Conservation (phyloP, 2,888 invertebrate genomes). For the Merodon equestris region DNA sequence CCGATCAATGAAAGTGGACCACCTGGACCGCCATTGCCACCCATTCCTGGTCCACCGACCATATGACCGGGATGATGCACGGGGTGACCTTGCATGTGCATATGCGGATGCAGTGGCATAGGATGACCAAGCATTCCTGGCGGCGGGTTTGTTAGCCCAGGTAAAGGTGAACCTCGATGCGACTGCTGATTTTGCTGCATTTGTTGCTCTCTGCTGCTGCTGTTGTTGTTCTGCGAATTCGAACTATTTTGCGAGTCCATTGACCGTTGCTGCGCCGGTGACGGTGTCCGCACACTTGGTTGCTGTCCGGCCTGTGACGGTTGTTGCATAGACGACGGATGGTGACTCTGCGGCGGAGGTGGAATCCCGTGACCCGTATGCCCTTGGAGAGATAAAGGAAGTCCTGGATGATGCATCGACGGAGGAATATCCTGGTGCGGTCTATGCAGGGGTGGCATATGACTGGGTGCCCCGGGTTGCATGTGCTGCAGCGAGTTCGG, state of each 20-base stretch:
- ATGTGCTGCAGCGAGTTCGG: slow-evolving; percentile 72
- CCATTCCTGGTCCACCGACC: slow-evolving; percentile 73
- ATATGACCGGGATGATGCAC: slow-evolving; percentile 78
- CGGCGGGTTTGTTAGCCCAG: slow-evolving; percentile 75
- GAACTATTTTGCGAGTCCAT: slow-evolving; percentile 56
- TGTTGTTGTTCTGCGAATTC: slow-evolving; percentile 51
- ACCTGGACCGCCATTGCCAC: slow-evolving; percentile 71
- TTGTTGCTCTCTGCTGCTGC: slow-evolving; percentile 69
- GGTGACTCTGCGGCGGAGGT: slow-evolving; percentile 74
- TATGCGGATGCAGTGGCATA: slow-evolving; percentile 77
- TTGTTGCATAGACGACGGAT: slow-evolving; percentile 71
- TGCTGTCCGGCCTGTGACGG: slow-evolving; percentile 69
- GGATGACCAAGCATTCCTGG: slow-evolving; percentile 77
- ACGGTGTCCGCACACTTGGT: slow-evolving; percentile 75
- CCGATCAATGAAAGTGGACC: slow-evolving; percentile 72
- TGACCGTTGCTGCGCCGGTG: slow-evolving; percentile 75
- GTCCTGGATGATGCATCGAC: slow-evolving; percentile 78
- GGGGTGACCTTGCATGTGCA: slow-evolving; percentile 75
- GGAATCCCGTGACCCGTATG: slow-evolving; percentile 71
- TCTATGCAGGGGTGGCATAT: slow-evolving; percentile 76
- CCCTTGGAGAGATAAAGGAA: slow-evolving; percentile 76
- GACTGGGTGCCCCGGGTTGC: slow-evolving; percentile 70
- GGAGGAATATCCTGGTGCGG: slow-evolving; percentile 78
- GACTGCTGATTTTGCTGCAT: slow-evolving; percentile 72
- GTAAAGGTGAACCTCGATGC: slow-evolving; percentile 77